These are phyloP conservation scores for Thalassophryne amazonica DNA, from an alignment of 2,797 vertebrate species.

Conservation along the genomic window DNA sequence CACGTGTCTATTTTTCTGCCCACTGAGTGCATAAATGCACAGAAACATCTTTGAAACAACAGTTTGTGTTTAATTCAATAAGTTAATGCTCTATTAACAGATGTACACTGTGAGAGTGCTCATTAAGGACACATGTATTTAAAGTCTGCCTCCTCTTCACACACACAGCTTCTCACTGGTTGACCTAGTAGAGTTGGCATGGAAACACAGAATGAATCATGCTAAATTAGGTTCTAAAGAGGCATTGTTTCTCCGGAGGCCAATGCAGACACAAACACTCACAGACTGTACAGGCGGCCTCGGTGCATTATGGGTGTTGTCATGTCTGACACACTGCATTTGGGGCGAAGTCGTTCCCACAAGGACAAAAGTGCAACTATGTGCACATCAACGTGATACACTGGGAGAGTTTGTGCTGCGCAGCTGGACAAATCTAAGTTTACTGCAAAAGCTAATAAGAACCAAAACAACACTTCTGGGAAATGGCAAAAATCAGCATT, in stretches of 20 bases:
- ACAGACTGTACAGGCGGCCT: slow-evolving; percentile 26
- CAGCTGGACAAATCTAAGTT: slow-evolving; percentile 13
- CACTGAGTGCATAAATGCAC: no score
- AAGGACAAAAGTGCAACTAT: neutral
- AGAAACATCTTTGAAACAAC: neutral
- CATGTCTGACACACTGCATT: slow-evolving; percentile 38
- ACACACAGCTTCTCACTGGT: slow-evolving; percentile 63
- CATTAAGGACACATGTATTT: slow-evolving; percentile 49
- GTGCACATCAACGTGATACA: neutral
- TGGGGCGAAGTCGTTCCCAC: slow-evolving; percentile 5
- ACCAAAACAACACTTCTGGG: slow-evolving; percentile 18
- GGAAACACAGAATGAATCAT: slow-evolving; percentile 75
- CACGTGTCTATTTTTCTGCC: no score
- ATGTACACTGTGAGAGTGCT: slow-evolving; percentile 30
- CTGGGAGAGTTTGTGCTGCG: slow-evolving; percentile 2
- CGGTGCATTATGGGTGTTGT: slow-evolving; percentile 35
- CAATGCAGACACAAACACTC: slow-evolving; percentile 53
- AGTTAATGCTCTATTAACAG: slow-evolving; percentile 11
- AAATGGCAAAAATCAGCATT: slow-evolving; percentile 54
- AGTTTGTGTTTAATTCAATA: neutral
- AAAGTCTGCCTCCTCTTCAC: slow-evolving; percentile 47
- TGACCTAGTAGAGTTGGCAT: slow-evolving; percentile 81
- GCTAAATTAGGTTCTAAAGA: slow-evolving; percentile 74
- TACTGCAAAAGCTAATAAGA: slow-evolving; percentile 11
- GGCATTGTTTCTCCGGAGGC: slow-evolving; percentile 61